These are phyloP conservation scores for Drosophila villosipedis DNA, from an alignment of 2,888 invertebrate genomes.

Conservation along the genomic window DNA sequence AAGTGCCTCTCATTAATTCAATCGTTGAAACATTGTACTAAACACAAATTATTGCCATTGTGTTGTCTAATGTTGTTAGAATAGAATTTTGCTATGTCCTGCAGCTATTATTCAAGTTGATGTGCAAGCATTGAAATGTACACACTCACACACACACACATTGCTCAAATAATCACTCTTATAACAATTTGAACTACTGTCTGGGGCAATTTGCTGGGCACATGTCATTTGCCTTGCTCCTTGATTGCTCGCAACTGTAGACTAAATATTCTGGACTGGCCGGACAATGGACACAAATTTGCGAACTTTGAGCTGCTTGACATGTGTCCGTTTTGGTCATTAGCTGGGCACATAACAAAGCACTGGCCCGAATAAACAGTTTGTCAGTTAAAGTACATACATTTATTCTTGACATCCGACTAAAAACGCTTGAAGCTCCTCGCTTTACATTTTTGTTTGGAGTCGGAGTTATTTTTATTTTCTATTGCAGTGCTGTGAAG, in stretches of 20 bases:
- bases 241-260: conserved; percentile 30
- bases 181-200: conserved; percentile 24
- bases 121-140: conserved; percentile 28
- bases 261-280: conserved; percentile 13
- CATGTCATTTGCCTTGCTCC: conserved; percentile 38
- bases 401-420: background rate
- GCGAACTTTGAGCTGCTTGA: conserved; percentile 44
- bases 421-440: background rate
- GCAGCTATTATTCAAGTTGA: conserved; percentile 51
- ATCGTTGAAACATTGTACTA: conserved; percentile 26
- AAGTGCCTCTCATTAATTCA: conserved; percentile 38
- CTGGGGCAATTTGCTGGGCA: conserved; percentile 32
- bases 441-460: background rate
- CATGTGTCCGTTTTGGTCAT: conserved; percentile 51
- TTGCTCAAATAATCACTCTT: conserved; percentile 38
- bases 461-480: background rate
- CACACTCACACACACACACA: conserved; percentile 7
- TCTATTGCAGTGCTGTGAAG: background rate
- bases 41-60: conserved; percentile 25
- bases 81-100: conserved; percentile 19
- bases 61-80: conserved; percentile 26
- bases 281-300: conserved; percentile 56
- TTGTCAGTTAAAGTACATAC: conserved; percentile 8
- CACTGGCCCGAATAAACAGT: conserved; percentile 25
- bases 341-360: conserved; percentile 42